A percentile compares a stretch with the other conserved stretches of the same genome.
Evolutionary conservation across 2,888 invertebrate species (phyloP).

Genomic region (Hydroisotoma schaefferi): DNA sequence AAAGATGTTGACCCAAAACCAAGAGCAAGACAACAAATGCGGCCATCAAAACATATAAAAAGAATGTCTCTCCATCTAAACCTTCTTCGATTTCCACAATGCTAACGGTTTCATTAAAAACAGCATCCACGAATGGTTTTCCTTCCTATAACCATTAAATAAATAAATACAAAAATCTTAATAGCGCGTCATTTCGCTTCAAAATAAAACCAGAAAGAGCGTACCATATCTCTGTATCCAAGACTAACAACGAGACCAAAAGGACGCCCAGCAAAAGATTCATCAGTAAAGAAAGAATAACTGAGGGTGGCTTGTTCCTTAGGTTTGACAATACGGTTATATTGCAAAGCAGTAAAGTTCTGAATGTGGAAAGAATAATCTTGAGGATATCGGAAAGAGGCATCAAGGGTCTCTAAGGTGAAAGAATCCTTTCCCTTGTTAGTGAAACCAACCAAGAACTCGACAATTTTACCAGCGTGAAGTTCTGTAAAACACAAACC

Average conservation of each 20-base stretch:
- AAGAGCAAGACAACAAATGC: conserved; percentile 82
- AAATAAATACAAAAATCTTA: too few species aligned
- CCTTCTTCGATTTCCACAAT: conserved; percentile 95
- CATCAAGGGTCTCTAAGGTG: conserved; percentile 86
- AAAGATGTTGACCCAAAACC: conserved; percentile 82
- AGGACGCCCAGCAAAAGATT: conserved; percentile 93
- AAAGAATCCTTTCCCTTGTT: conserved; percentile 93
- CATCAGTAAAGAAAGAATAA: conserved; percentile 91
- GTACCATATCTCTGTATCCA: conserved; percentile 77
- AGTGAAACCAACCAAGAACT: conserved; percentile 91
- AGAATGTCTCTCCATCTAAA: conserved; percentile 96
- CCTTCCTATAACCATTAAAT: conserved; percentile 57
- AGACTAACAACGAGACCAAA: conserved; percentile 92
- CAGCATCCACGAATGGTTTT: conserved; percentile 72
- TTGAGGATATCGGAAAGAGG: conserved; percentile 98
- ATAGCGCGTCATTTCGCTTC: too few species aligned
- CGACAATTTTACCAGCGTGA: conserved; percentile 86
- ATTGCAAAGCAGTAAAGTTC: conserved; percentile 90
- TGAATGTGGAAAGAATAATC: conserved; percentile 98
- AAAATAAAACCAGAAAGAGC: too few species aligned
- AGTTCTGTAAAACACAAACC: conserved; percentile 61
- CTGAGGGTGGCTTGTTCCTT: conserved; percentile 90
- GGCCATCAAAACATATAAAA: conserved; percentile 91
- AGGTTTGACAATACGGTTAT: conserved; percentile 82
- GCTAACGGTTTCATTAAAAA: conserved; percentile 96